phyloP scores from a whole-genome alignment of 1,140 invertebrate genomes.

The Lasaia peninsularis region DNA sequence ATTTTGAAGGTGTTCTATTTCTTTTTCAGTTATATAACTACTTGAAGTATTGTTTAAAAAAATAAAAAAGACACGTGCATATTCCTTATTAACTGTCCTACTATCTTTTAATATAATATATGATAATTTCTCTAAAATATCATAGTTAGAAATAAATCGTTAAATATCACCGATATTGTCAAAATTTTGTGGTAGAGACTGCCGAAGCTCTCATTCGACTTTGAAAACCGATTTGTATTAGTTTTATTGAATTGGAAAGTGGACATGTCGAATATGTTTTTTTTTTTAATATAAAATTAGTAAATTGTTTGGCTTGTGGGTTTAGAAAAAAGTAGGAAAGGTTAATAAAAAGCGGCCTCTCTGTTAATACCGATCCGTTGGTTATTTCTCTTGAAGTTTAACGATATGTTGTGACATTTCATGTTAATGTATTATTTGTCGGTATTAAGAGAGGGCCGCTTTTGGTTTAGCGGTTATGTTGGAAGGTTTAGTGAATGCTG shows the following conservation, averaged over 20 bases:
- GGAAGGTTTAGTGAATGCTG: conserved; percentile 56
- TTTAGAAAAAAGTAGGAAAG: conserved; percentile 41
- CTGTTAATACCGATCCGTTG: conserved; percentile 46
- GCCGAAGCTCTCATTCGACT: not conserved
- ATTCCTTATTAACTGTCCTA: no score
- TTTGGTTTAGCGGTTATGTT: conserved; percentile 34
- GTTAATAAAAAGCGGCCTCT: conserved; percentile 41
- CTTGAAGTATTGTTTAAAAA: no score
- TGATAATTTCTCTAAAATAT: no score
- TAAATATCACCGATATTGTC: not conserved
- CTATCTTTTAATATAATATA: no score
- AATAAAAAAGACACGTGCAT: no score
- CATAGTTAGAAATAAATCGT: not conserved
- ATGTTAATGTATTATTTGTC: conserved; percentile 54
- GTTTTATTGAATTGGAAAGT: not conserved
- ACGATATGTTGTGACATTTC: conserved; percentile 60
- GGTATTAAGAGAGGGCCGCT: conserved; percentile 18
- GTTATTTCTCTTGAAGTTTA: conserved; percentile 70
- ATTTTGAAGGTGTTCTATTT: no score
- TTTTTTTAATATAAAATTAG: conserved; percentile 41
- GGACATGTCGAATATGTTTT: conserved; percentile 12
- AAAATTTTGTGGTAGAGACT: not conserved
- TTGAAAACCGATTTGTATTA: not conserved
- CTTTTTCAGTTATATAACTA: no score
- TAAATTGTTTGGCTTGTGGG: conserved; percentile 52